phyloP scores from a whole-genome alignment of 2,797 vertebrate genomes.

The Zalophus californianus region DNA sequence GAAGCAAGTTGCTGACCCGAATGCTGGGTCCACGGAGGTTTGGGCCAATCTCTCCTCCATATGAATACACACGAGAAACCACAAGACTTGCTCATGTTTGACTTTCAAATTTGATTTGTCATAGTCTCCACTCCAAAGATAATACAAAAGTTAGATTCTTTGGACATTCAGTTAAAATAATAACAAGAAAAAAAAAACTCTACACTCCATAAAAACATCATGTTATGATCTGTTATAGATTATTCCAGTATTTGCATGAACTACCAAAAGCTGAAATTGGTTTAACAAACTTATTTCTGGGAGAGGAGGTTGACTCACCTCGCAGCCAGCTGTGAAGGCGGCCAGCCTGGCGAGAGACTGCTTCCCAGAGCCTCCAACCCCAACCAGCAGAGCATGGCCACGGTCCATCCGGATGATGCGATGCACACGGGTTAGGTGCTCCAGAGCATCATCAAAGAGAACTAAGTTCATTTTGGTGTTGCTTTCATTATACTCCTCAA shows the following conservation, averaged over 20 bases:
- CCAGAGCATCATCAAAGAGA: conserved; percentile 96
- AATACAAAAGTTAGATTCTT: neutral
- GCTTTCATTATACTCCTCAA: conserved; percentile 96
- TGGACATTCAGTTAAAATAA: neutral
- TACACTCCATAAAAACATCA: neutral
- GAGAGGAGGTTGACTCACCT: conserved; percentile 88
- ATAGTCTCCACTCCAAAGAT: neutral
- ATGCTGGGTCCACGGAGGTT: accelerated
- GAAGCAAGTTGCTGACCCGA: accelerated
- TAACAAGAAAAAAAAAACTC: neutral
- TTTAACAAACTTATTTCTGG: neutral
- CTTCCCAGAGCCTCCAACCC: conserved; percentile 96
- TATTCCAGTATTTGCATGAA: too few relatives aligned
- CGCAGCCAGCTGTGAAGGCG: conserved; percentile 93
- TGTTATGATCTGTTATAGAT: accelerated
- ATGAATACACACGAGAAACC: accelerated
- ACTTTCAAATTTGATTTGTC: neutral
- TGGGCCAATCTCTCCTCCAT: neutral
- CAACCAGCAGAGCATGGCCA: conserved; percentile 95
- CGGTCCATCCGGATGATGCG: conserved; percentile 94
- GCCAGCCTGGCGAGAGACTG: conserved; percentile 96
- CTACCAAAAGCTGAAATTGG: accelerated
- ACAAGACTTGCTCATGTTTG: neutral
- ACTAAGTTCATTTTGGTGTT: conserved; percentile 94
- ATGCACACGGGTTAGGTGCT: conserved; percentile 95